Conservation (phyloP, 2,113 vertebrate genomes). For the Microtus ochrogaster region DNA sequence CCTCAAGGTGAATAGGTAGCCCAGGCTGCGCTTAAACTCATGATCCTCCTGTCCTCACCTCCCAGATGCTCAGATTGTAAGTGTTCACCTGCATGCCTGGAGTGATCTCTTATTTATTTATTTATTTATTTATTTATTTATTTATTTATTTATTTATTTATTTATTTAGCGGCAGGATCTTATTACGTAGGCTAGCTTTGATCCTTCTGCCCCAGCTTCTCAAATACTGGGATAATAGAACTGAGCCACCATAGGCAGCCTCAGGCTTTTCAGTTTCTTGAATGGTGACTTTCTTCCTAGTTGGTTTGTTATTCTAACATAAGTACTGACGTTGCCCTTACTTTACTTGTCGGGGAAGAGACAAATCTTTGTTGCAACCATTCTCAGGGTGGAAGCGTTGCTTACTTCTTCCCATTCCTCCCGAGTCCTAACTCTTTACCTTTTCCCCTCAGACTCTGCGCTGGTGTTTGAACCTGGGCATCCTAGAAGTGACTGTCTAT, state of each 20-base stretch:
- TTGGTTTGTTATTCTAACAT: constrained; percentile 37
- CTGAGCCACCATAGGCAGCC: background rate
- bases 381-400: background rate
- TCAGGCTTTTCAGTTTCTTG: background rate
- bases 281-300: constrained; percentile 1
- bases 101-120: background rate
- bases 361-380: background rate
- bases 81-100: background rate
- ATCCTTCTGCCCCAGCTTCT: background rate
- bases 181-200: background rate
- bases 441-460: constrained; percentile 90
- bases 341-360: background rate
- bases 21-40: background rate
- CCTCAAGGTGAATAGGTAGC: background rate
- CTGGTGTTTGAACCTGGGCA: constrained; percentile 97
- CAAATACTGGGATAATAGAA: background rate
- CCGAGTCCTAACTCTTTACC: background rate
- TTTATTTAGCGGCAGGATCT: background rate
- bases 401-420: background rate
- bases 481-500: constrained; percentile 97
- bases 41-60: background rate
- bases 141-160: background rate
- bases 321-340: background rate
- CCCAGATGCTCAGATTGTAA: background rate
- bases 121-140: background rate